These are phyloP conservation scores for Etheostoma perlongum DNA, from an alignment of 2,797 vertebrate species.

Conservation along the genomic window DNA sequence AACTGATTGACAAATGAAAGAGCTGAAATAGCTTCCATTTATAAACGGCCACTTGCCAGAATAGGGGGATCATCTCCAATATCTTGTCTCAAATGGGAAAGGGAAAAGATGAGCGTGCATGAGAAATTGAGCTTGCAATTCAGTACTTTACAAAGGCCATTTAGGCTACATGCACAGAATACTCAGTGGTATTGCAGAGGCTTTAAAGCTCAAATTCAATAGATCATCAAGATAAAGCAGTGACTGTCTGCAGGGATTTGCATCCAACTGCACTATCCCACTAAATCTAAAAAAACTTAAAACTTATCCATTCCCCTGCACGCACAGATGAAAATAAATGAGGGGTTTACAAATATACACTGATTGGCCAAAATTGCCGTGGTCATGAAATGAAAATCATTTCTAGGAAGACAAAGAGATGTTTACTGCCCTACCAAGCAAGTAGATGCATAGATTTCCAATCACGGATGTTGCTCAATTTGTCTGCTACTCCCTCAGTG, in stretches of 20 bases:
- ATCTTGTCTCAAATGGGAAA: conserved; percentile 80
- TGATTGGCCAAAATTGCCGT: conserved; percentile 42
- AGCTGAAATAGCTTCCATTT: conserved; percentile 81
- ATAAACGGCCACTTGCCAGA: conserved; percentile 75
- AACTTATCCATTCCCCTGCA: conserved; percentile 32
- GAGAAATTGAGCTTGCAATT: conserved; percentile 79
- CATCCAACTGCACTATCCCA: conserved; percentile 50
- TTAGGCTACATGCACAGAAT: conserved; percentile 68
- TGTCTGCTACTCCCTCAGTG: conserved; percentile 67
- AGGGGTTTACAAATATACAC: conserved; percentile 16
- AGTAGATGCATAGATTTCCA: conserved; percentile 75
- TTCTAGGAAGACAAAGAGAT: conserved; percentile 49
- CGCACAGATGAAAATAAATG: conserved; percentile 33
- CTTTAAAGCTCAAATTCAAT: conserved; percentile 73
- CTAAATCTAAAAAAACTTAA: conserved; percentile 48
- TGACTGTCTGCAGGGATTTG: conserved; percentile 36
- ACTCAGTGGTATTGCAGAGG: conserved; percentile 56
- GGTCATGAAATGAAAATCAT: conserved; percentile 54
- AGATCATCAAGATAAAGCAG: conserved; percentile 53
- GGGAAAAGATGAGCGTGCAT: conserved; percentile 71
- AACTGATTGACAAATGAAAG: conserved; percentile 84
- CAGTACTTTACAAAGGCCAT: conserved; percentile 77
- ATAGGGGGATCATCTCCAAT: conserved; percentile 81
- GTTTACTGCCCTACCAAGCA: conserved; percentile 70
- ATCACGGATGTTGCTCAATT: conserved; percentile 71